These are phyloP conservation scores for Anolis sagrei DNA, from an alignment of 2,113 vertebrate species.

Conservation along the genomic window DNA sequence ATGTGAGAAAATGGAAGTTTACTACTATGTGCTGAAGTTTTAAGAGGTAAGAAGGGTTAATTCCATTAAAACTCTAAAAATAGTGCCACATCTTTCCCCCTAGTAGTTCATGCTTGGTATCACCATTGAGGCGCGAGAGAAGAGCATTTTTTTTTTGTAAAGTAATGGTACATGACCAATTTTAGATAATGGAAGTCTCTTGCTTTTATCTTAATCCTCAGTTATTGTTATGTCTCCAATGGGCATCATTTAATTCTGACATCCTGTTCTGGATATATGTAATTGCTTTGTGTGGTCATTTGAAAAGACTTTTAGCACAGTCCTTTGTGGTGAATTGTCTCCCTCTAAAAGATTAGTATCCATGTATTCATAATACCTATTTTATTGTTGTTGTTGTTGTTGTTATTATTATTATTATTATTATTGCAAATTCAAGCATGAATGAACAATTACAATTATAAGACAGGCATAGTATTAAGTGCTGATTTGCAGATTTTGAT, in stretches of 20 bases:
- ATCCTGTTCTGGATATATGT: slow-evolving; percentile 42
- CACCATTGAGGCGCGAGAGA: slow-evolving; percentile 42
- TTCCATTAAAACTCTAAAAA: slow-evolving; percentile 15
- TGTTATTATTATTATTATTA: slow-evolving; percentile 26
- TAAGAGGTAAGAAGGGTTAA: slow-evolving; percentile 43
- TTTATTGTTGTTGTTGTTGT: too few species aligned
- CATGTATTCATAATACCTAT: slow-evolving; percentile 38
- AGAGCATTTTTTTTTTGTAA: slow-evolving; percentile 44
- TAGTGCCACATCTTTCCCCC: slow-evolving; percentile 28
- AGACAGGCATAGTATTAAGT: not conserved
- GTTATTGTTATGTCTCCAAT: slow-evolving; percentile 57
- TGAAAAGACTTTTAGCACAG: slow-evolving; percentile 61
- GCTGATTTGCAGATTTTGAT: not conserved
- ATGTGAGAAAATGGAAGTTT: not conserved
- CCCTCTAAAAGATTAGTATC: slow-evolving; percentile 52
- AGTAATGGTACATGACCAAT: slow-evolving; percentile 58
- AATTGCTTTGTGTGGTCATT: slow-evolving; percentile 62
- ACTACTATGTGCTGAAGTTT: not conserved
- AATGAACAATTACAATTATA: not conserved
- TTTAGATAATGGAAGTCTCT: slow-evolving; percentile 59
- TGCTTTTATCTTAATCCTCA: slow-evolving; percentile 64
- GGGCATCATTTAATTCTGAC: slow-evolving; percentile 31
- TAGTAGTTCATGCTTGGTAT: slow-evolving; percentile 45
- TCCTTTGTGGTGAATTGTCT: slow-evolving; percentile 46
- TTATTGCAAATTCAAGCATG: not conserved